phyloP scores from a whole-genome alignment of 2,797 vertebrate genomes.

The Vireo griseus region DNA sequence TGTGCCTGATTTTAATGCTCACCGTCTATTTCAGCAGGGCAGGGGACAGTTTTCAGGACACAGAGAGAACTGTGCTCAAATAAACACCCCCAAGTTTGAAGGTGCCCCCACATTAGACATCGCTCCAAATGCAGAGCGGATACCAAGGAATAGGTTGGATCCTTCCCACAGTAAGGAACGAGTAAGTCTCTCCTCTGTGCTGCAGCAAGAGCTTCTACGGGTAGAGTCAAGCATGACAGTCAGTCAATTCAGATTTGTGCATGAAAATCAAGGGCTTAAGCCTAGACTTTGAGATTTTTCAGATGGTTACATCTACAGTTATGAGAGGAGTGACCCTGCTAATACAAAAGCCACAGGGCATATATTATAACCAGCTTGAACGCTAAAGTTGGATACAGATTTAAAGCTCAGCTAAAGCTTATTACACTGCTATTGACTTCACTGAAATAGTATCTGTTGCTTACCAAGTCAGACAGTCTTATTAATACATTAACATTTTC shows the following conservation, averaged over 20 bases:
- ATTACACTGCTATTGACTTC: not conserved
- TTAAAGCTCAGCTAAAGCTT: constrained; percentile 12
- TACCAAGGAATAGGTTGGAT: not conserved
- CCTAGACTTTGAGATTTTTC: not conserved
- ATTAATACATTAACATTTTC: not conserved
- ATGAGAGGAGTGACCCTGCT: not conserved
- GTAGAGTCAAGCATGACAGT: fast-evolving
- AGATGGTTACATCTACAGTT: not conserved
- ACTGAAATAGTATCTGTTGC: not conserved
- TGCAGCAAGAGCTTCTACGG: not conserved
- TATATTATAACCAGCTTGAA: not conserved
- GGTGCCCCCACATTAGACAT: not conserved
- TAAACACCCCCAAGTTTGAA: not conserved
- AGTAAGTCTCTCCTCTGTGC: not conserved
- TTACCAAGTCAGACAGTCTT: not conserved
- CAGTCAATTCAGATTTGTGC: not conserved
- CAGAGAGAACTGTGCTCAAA: not conserved
- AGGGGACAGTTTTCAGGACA: not conserved
- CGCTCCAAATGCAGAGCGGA: not conserved
- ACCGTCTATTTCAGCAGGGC: not conserved
- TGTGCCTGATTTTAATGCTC: not conserved
- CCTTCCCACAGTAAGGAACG: not conserved
- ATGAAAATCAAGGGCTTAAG: not conserved
- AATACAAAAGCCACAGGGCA: not conserved
- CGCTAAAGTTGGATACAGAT: not conserved